These are phyloP conservation scores for Perognathus longimembris DNA, from an alignment of 2,113 vertebrate species.

Conservation along the genomic window DNA sequence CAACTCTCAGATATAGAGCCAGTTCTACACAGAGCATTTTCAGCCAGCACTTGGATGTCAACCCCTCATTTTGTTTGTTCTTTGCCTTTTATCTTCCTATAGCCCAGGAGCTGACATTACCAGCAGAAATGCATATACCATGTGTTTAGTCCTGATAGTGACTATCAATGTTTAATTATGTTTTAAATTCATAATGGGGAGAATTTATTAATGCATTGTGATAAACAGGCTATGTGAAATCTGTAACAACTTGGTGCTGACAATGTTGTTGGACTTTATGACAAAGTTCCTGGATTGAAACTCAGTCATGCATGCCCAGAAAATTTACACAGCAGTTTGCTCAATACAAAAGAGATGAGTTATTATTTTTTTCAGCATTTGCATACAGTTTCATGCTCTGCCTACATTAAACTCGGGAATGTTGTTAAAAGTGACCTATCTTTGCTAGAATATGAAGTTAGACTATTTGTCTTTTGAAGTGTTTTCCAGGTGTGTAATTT, in stretches of 20 bases:
- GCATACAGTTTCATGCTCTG: background rate
- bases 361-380: slow-evolving; percentile 22
- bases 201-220: slow-evolving; percentile 63
- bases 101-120: slow-evolving; percentile 46
- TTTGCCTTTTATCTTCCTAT: slow-evolving; percentile 57
- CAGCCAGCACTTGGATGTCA: slow-evolving; percentile 54
- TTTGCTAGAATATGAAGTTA: slow-evolving; percentile 22
- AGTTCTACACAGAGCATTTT: slow-evolving; percentile 54
- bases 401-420: background rate
- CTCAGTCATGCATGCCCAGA: slow-evolving; percentile 7
- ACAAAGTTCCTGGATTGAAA: slow-evolving; percentile 51
- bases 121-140: slow-evolving; percentile 30
- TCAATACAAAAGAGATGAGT: slow-evolving; percentile 25
- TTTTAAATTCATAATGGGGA: slow-evolving; percentile 63
- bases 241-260: slow-evolving; percentile 30
- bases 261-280: slow-evolving; percentile 58
- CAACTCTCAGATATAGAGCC: slow-evolving; percentile 56
- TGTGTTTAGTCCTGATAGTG: slow-evolving; percentile 67
- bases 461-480: background rate
- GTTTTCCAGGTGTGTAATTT: background rate
- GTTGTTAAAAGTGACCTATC: background rate
- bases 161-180: slow-evolving; percentile 64
- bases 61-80: slow-evolving; percentile 54
- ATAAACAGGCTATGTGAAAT: slow-evolving; percentile 29
- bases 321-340: slow-evolving; percentile 42